A percentile compares a stretch with the other conserved stretches of the same genome.
phyloP scores from a whole-genome alignment of 30 jellyfish, hydroid and myxozoan species.

The Chironex yamaguchii region DNA sequence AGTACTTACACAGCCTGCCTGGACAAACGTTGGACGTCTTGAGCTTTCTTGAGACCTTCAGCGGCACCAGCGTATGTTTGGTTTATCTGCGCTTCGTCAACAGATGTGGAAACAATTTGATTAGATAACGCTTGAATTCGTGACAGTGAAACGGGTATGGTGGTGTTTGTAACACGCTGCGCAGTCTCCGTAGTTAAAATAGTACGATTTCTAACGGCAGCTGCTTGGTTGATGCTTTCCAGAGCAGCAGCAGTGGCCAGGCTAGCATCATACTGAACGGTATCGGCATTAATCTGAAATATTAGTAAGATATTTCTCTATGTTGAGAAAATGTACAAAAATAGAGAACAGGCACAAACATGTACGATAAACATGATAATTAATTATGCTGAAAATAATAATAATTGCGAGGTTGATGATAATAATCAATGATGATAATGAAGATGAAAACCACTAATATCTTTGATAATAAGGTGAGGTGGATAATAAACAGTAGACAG shows the following conservation, averaged over 20 bases:
- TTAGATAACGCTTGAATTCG: slow-evolving; percentile 77
- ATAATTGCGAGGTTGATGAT: too few species aligned
- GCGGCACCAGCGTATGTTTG: slow-evolving; percentile 85
- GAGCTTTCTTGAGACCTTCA: slow-evolving; percentile 83
- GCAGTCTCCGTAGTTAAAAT: slow-evolving; percentile 45
- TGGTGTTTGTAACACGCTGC: slow-evolving; percentile 40
- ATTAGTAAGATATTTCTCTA: neutral
- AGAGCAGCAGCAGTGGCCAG: slow-evolving; percentile 74
- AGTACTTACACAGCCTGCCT: slow-evolving; percentile 86
- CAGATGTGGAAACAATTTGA: slow-evolving; percentile 72
- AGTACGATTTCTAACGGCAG: slow-evolving; percentile 72
- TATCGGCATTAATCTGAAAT: slow-evolving; percentile 84
- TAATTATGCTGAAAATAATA: too few species aligned
- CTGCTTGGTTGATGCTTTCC: slow-evolving; percentile 47
- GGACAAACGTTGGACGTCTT: slow-evolving; percentile 86
- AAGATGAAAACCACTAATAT: too few species aligned
- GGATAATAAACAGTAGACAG: neutral
- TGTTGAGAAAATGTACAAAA: neutral
- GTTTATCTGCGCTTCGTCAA: slow-evolving; percentile 84
- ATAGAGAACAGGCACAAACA: too few species aligned
- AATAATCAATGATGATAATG: too few species aligned
- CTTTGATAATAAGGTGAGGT: neutral
- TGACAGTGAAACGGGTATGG: slow-evolving; percentile 68
- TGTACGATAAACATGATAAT: too few species aligned
- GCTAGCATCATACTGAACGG: slow-evolving; percentile 77